A percentile compares a stretch with the other conserved stretches of the same genome.
phyloP scores from a whole-genome alignment of 2,888 invertebrate genomes.

The Eulithis testata region DNA sequence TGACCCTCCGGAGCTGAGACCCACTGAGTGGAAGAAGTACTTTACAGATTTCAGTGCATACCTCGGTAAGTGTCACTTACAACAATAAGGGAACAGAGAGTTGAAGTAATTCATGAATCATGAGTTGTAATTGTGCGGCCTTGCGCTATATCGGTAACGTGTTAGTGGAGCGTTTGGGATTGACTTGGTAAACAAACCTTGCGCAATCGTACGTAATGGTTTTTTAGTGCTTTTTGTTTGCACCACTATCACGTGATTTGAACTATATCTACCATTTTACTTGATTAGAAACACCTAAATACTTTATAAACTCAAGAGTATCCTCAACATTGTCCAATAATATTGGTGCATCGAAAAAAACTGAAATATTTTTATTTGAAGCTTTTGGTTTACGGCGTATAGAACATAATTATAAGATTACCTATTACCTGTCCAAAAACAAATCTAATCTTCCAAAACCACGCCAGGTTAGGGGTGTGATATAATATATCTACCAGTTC shows the following conservation, averaged over 20 bases:
- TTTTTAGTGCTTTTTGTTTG: constrained; percentile 38
- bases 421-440: not conserved
- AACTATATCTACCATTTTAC: not conserved
- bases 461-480: not conserved
- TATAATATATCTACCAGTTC: not conserved
- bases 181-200: constrained; percentile 75
- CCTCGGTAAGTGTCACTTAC: constrained; percentile 72
- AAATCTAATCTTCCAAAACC: not conserved
- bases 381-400: not conserved
- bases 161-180: constrained; percentile 75
- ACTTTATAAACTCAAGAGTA: not conserved
- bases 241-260: constrained; percentile 24
- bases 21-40: constrained; percentile 78
- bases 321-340: not conserved
- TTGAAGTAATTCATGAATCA: constrained; percentile 65
- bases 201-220: constrained; percentile 64
- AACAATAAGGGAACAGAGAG: constrained; percentile 35
- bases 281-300: too few species aligned
- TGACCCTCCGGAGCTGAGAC: constrained; percentile 67
- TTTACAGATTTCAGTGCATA: constrained; percentile 82
- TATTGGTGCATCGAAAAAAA: constrained; percentile 3
- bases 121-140: constrained; percentile 70
- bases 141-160: constrained; percentile 79
- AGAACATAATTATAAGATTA: constrained; percentile 7
- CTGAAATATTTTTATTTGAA: not conserved